Conservation (phyloP, 2,888 invertebrate species). For the Stramonita haemastoma region DNA sequence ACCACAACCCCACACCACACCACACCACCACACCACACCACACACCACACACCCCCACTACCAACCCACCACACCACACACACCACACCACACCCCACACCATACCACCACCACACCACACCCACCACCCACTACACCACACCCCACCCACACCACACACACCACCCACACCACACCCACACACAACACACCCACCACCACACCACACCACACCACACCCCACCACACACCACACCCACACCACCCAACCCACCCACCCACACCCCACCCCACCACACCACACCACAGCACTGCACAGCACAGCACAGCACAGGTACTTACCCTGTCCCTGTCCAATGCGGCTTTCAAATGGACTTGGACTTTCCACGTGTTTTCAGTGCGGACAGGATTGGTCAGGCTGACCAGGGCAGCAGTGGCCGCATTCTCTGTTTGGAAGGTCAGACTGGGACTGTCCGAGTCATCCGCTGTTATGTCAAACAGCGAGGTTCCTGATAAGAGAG, state of each 20-base stretch:
- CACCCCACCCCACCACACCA: not conserved
- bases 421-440: not conserved
- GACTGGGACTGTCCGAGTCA: not conserved
- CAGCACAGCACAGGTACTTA: not conserved
- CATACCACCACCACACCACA: no score
- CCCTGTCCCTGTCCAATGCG: conserved; percentile 22
- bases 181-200: not conserved
- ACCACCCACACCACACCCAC: not conserved
- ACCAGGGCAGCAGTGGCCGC: not conserved
- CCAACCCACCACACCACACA: no score
- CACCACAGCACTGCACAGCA: not conserved
- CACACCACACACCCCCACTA: no score
- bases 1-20: no score
- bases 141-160: not conserved
- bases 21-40: no score
- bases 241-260: not conserved
- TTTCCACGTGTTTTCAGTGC: not conserved
- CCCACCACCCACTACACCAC: no score
- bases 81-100: no score
- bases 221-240: not conserved
- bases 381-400: not conserved
- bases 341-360: not conserved
- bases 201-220: not conserved
- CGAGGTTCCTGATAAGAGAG: not conserved
- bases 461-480: not conserved